Evolutionary conservation across 1,140 invertebrate species (phyloP), one percentile per base, ranked within the genome.

Genomic region (Pogonus chalceus): DNA sequence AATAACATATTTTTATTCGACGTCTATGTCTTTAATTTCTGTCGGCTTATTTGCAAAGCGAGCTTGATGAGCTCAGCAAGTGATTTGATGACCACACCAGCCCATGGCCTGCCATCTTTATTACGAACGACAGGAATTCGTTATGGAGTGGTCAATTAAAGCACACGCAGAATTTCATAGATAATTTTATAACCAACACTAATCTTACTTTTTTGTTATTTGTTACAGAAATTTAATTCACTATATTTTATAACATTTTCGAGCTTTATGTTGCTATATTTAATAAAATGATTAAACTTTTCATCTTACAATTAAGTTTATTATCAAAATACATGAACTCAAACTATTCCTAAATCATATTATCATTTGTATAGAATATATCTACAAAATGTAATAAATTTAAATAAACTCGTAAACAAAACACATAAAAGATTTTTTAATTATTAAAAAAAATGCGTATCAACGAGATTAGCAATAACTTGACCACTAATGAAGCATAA

Each of bases 111-210:
- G 37, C 37, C 9, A 18, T 43, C 37, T 43, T 43, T 43, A 43
- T 43, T 43, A 43, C 37, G 37, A 18, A 12, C 37, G 37, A 9
- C 3, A 43, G 18, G 37, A 43, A 43, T 43, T 43, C 18, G 37
- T 43, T 43, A 43, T 43, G 37, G 9, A 43, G 37, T 43, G 18
- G 7, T 43, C 37, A 43, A 43, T 43, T 43, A 43, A 43, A 7
- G 18, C 37, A 43, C 7, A 3, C 18, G 37, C 18, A 43, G 3
- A 16, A 43, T 43, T 43, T 43, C 18, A 43, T 18, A 43, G 37
- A 43, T 43, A 12, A 43, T 43, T 43, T 12, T 12, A 43, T 43
- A 43, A 43, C 18, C 37, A 9, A 12, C 37, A 43, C 18, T 43
- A 10, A 10, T 43, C 4, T 43, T 43, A 43, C 18, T 43, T 18